Base-by-base conservation (phyloP, 2,888 invertebrate genomes). In the Amiota communis region DNA sequence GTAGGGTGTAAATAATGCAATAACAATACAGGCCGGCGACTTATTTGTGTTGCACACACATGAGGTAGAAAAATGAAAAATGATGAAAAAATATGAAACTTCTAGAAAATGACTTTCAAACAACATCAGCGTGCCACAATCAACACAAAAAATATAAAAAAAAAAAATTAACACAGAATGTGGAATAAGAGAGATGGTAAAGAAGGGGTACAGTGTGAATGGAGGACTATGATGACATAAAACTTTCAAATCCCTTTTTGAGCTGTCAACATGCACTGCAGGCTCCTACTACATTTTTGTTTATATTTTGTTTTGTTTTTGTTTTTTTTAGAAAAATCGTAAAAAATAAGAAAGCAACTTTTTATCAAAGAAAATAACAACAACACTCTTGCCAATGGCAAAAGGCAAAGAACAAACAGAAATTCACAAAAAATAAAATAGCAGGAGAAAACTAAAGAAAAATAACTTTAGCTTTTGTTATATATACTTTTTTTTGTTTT, bases 221-320 rank as follows among this genome's bases (percentile, higher is more conserved):
- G 20, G 20, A 15, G 9, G 15, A 20, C 64, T 64, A 47, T 53
- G 67, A 68, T 53, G 51, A 72, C 67, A 67, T 63, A 74, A 75
- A 75, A 70, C 70, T 75, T 72, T 74, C 72, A 75, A 75, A 74
- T 75, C 75, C 23, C 74, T 70, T 74, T 74, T 75, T 72, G 65
- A 72, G 74, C 74, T 75, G 75, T 75, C 75, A 75, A 69, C 71
- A 70, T 64, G 70, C 72, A 61, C 67, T 56, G 72, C 48, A 67
- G 36, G 36, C 36, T 36, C 36, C 36, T 36, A 6, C 36, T 36
- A 36, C 36, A 36, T 36, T 36, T 36, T 36, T 36, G 36, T 36
- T 36, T 23, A 23, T 23, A 23, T 23, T 23, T 23, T 23, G 1
- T 51, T 13, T 51, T 8, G 48, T 48, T 15, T 65, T 13, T 10